These are phyloP conservation scores for Calyptomena viridis DNA, from an alignment of 2,113 vertebrate species.

Conservation along the genomic window DNA sequence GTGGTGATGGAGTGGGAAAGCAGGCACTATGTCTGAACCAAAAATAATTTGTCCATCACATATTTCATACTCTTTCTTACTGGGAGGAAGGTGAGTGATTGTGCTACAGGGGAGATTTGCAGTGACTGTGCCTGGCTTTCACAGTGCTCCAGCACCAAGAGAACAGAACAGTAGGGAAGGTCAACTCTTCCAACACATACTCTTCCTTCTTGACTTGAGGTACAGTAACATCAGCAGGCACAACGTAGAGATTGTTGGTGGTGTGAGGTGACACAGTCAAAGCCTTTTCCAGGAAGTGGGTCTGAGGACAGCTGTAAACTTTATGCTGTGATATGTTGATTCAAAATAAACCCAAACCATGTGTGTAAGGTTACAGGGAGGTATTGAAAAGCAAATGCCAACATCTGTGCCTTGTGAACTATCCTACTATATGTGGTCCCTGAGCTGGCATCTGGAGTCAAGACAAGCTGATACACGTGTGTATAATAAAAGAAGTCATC, in stretches of 20 bases:
- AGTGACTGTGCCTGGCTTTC: not conserved
- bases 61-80: not conserved
- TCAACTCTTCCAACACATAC: fast-evolving
- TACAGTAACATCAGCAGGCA: not conserved
- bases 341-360: constrained; percentile 65
- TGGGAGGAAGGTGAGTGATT: not conserved
- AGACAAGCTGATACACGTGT: not conserved
- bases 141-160: not conserved
- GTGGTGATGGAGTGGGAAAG: not conserved
- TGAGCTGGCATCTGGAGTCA: not conserved
- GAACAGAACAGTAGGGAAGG: not conserved
- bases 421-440: not conserved
- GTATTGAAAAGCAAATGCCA: constrained; percentile 67
- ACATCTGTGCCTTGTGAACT: constrained; percentile 48
- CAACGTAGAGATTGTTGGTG: not conserved
- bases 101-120: not conserved
- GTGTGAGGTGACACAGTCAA: not conserved
- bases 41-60: not conserved
- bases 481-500: not conserved
- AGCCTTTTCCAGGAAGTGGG: constrained; percentile 62
- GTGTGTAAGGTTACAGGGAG: constrained; percentile 46
- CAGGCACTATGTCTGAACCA: not conserved
- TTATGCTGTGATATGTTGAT: not conserved
- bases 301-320: constrained; percentile 53
- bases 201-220: not conserved